phyloP scores from a whole-genome alignment of 2,113 vertebrate genomes.

The Asarcornis scutulata region DNA sequence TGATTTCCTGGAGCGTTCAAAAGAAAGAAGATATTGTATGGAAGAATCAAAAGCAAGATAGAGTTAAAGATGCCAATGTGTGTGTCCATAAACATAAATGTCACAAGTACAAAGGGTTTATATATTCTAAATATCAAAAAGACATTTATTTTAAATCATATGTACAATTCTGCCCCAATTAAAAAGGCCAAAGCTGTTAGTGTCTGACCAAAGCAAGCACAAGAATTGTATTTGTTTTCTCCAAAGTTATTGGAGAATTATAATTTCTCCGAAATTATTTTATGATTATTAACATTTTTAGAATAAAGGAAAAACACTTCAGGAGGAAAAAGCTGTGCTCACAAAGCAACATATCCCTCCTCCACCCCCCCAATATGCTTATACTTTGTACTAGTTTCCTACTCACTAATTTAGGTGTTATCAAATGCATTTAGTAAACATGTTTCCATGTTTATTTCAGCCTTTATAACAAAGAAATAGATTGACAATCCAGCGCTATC shows the following conservation, averaged over 20 bases:
- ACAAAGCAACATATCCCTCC: background rate
- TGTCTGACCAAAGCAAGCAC: background rate
- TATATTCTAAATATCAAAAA: background rate
- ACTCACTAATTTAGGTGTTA: background rate
- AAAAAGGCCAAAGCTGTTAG: background rate
- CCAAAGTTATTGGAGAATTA: background rate
- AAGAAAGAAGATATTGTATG: background rate
- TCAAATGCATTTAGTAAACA: background rate
- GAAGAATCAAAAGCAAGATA: background rate
- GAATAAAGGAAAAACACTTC: background rate
- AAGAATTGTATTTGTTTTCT: background rate
- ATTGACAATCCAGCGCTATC: background rate
- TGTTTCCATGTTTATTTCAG: background rate
- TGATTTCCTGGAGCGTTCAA: background rate
- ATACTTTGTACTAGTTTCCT: background rate
- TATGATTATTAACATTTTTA: background rate
- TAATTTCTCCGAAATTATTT: background rate
- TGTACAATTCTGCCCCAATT: background rate
- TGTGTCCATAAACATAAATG: fast-evolving
- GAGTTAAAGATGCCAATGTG: background rate
- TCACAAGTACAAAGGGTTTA: background rate
- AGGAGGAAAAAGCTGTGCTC: background rate
- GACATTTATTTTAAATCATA: background rate
- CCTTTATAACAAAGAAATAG: background rate
- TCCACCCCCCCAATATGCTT: background rate